Conservation (phyloP, 2,113 vertebrate genomes). For the Mus spicilegus region DNA sequence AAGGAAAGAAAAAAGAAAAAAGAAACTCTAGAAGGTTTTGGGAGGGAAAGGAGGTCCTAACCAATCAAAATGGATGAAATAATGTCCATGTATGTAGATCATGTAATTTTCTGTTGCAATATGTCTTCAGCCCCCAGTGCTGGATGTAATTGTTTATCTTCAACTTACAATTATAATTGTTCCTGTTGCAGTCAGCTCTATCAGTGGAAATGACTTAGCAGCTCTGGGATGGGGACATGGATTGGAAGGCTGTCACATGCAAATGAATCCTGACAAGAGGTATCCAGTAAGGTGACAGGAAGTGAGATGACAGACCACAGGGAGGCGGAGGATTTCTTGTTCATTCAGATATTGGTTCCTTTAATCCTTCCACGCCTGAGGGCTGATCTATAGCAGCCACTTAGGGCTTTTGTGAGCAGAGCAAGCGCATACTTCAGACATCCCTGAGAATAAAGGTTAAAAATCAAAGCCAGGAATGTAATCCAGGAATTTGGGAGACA, state of each 20-base stretch:
- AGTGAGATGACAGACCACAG: neutral
- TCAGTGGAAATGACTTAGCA: neutral
- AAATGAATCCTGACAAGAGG: neutral
- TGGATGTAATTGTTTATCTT: neutral
- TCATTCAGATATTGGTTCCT: neutral
- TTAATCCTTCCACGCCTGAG: neutral
- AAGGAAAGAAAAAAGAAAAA: neutral
- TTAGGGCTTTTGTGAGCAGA: neutral
- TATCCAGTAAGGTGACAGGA: neutral
- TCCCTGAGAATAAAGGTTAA: neutral
- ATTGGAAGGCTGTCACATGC: neutral
- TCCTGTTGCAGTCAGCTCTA: neutral
- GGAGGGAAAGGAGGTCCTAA: neutral
- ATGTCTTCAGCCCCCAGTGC: neutral
- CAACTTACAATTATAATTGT: neutral
- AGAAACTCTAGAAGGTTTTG: constrained; percentile 11
- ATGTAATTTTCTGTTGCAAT: neutral
- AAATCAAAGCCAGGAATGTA: neutral
- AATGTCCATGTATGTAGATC: neutral
- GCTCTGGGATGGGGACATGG: neutral
- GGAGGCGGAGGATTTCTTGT: neutral
- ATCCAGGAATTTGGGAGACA: neutral
- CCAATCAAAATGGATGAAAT: neutral
- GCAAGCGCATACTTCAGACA: neutral
- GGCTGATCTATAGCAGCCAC: neutral